Percentiles rank a stretch among this genome's conserved stretches.
Conservation (phyloP, 2,113 vertebrate species). For the Nettapus auritus region DNA sequence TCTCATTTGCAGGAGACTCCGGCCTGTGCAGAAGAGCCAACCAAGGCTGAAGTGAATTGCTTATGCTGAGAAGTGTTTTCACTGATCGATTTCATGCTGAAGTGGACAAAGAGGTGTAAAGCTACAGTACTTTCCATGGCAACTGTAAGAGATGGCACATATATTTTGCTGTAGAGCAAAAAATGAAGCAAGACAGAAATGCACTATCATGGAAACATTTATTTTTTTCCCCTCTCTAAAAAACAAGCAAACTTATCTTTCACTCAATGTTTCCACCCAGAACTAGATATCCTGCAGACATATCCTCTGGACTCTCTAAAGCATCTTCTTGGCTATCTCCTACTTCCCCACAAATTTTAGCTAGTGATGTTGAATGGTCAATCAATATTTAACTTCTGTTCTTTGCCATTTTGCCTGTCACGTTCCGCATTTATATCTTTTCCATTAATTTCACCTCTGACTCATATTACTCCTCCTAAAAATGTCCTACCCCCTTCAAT, state of each 20-base stretch:
- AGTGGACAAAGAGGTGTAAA: background rate
- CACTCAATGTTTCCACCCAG: background rate
- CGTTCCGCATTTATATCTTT: background rate
- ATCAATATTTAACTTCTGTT: background rate
- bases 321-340: background rate
- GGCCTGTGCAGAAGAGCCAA: background rate
- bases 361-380: background rate
- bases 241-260: background rate
- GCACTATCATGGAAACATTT: background rate
- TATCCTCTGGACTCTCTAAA: background rate
- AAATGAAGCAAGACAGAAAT: background rate
- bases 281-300: background rate
- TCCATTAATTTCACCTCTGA: slow-evolving; percentile 1
- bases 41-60: background rate
- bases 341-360: background rate
- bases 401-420: background rate
- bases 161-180: background rate
- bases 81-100: background rate
- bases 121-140: background rate
- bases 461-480: background rate
- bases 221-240: background rate
- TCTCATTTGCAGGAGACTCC: background rate
- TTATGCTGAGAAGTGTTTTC: background rate
- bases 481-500: background rate
- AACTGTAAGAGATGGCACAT: background rate